Conservation (phyloP, 2,113 vertebrate species). For the Recurvirostra avosetta region DNA sequence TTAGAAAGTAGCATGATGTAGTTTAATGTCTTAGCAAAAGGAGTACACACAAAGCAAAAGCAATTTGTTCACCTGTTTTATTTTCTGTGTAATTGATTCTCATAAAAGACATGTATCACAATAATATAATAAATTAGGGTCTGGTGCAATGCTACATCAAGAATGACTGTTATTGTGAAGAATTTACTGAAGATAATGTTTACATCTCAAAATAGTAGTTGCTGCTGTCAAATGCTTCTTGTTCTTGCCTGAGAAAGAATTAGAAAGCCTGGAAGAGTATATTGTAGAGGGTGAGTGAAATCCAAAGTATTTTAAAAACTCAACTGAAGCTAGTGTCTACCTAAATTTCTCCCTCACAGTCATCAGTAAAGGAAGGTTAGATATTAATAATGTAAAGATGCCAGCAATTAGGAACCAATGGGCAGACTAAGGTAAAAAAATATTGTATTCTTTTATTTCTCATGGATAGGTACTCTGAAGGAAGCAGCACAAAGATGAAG, state of each 20-base stretch:
- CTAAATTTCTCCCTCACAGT: neutral
- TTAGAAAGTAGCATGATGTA: neutral
- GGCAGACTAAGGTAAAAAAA: neutral
- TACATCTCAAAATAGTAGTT: neutral
- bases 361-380: neutral
- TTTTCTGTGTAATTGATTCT: neutral
- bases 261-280: neutral
- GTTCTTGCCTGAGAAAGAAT: neutral
- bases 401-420: neutral
- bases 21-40: neutral
- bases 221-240: neutral
- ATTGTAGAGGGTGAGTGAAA: neutral
- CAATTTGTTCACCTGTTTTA: neutral
- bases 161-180: neutral
- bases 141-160: neutral
- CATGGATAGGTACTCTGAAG: neutral
- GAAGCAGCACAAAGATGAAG: neutral
- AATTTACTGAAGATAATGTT: neutral
- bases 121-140: neutral
- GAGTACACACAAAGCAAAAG: neutral
- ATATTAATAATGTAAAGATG: neutral
- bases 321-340: neutral
- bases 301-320: neutral
- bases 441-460: neutral
- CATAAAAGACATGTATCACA: neutral